Conservation (phyloP, 1,140 invertebrate species). For the Cydia amplana region DNA sequence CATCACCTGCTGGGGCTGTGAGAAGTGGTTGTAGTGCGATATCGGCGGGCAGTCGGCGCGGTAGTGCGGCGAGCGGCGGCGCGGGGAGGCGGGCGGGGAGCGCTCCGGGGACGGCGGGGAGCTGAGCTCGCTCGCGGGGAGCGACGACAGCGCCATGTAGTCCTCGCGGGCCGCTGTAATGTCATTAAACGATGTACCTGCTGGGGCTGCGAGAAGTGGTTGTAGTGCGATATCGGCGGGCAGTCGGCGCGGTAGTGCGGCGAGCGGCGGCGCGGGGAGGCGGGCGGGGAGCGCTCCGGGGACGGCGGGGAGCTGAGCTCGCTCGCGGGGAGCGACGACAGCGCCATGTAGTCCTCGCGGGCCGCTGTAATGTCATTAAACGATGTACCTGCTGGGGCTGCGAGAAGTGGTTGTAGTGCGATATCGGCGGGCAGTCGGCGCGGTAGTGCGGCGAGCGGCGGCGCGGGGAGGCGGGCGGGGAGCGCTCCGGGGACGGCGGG, state of each 20-base stretch:
- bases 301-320: constrained; percentile 77
- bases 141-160: constrained; percentile 42
- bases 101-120: constrained; percentile 74
- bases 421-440: constrained; percentile 75
- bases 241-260: constrained; percentile 80
- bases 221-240: constrained; percentile 83
- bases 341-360: constrained; percentile 53
- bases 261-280: constrained; percentile 63
- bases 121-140: constrained; percentile 61
- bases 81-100: constrained; percentile 64
- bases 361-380: background rate
- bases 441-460: too few relatives aligned
- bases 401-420: constrained; percentile 90
- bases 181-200: constrained; percentile 82
- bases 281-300: constrained; percentile 66
- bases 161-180: constrained; percentile 44
- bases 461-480: too few relatives aligned
- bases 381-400: constrained; percentile 94
- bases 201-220: constrained; percentile 93
- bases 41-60: constrained; percentile 76
- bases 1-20: constrained; percentile 91
- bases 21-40: constrained; percentile 89
- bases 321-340: constrained; percentile 38
- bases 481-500: too few relatives aligned
- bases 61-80: constrained; percentile 78